Percentiles rank a stretch among this genome's conserved stretches.
Conservation (phyloP, 2,113 vertebrate genomes). For the Syngnathoides biaculeatus region DNA sequence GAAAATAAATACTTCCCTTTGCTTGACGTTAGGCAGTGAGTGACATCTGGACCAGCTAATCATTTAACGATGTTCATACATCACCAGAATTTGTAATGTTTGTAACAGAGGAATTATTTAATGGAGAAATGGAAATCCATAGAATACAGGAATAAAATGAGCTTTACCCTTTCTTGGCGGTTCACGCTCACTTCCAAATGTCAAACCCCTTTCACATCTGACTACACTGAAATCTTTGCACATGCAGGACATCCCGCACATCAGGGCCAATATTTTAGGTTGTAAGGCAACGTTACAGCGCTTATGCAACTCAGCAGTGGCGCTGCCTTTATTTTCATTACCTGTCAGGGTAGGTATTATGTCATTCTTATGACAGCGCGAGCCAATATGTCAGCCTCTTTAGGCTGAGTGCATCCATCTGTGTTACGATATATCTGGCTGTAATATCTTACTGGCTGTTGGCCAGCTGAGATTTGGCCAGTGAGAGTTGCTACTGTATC, state of each 20-base stretch:
- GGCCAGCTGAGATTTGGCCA: slow-evolving; percentile 53
- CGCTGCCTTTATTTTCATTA: slow-evolving; percentile 68
- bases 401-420: slow-evolving; percentile 74
- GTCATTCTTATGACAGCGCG: slow-evolving; percentile 70
- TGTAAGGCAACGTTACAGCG: slow-evolving; percentile 56
- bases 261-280: slow-evolving; percentile 55
- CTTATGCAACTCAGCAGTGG: slow-evolving; percentile 62
- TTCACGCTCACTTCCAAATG: slow-evolving; percentile 27
- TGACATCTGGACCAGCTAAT: neutral
- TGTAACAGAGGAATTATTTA: slow-evolving; percentile 27
- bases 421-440: slow-evolving; percentile 69
- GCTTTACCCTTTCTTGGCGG: neutral
- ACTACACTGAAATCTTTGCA: slow-evolving; percentile 25
- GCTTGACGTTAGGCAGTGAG: neutral
- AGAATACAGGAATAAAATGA: slow-evolving; percentile 7
- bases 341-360: slow-evolving; percentile 70
- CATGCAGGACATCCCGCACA: slow-evolving; percentile 47
- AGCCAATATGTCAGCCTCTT: slow-evolving; percentile 72
- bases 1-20: neutral
- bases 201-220: slow-evolving; percentile 17
- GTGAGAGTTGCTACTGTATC: slow-evolving; percentile 48
- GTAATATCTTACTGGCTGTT: slow-evolving; percentile 64
- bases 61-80: neutral
- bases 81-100: neutral
- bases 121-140: slow-evolving; percentile 10